Conservation (phyloP, 1,140 invertebrate genomes). For the Drosophila watanabei region DNA sequence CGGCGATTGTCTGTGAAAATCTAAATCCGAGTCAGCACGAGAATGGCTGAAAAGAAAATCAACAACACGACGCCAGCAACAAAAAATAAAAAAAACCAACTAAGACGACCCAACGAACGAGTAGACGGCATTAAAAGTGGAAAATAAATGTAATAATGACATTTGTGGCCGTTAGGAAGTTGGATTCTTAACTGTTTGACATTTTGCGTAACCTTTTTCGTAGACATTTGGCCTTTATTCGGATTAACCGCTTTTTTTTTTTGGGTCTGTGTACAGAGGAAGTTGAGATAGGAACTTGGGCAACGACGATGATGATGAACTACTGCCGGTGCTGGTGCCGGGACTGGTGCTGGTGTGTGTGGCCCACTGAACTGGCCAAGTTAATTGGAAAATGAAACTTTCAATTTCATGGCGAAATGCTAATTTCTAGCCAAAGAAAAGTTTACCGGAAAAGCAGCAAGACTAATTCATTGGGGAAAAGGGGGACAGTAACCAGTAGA, state of each 20-base stretch:
- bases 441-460: conserved; percentile 42
- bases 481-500: conserved; percentile 16
- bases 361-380: conserved; percentile 59
- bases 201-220: conserved; percentile 85
- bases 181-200: conserved; percentile 85
- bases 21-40: conserved; percentile 39
- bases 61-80: conserved; percentile 15
- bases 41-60: conserved; percentile 46
- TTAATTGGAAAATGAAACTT: conserved; percentile 64
- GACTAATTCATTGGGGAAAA: conserved; percentile 10
- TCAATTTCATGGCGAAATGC: conserved; percentile 73
- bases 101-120: conserved; percentile 35
- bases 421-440: conserved; percentile 53
- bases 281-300: conserved; percentile 35
- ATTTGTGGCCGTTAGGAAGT: conserved; percentile 80
- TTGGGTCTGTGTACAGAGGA: conserved; percentile 31
- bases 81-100: conserved; percentile 12
- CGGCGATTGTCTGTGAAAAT: conserved; percentile 71
- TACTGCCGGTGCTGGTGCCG: conserved; percentile 7
- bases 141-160: conserved; percentile 84
- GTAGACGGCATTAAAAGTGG: conserved; percentile 78
- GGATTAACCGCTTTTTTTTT: conserved; percentile 49
- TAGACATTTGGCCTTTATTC: conserved; percentile 79
- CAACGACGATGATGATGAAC: conserved; percentile 28
- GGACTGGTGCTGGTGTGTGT: conserved; percentile 13